These are phyloP conservation scores for Ceratina japonica DNA, from an alignment of 1,140 invertebrate genomes.

Conservation along the genomic window DNA sequence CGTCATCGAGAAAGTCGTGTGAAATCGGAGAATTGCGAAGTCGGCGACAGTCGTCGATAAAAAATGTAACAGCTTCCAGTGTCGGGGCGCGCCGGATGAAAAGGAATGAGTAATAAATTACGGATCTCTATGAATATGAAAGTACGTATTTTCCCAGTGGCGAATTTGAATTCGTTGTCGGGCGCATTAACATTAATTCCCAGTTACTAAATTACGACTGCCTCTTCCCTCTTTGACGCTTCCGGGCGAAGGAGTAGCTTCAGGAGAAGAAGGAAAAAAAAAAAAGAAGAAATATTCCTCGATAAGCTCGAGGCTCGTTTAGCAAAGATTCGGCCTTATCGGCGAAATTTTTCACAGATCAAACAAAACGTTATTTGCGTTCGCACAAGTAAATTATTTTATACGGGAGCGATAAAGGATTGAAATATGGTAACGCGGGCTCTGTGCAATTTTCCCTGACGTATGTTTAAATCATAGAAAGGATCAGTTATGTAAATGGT, in stretches of 20 bases:
- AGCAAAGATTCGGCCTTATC: constrained; percentile 12
- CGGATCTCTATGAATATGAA: neutral
- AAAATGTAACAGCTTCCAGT: neutral
- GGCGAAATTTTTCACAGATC: neutral
- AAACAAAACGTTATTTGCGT: too few species aligned
- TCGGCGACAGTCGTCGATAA: neutral
- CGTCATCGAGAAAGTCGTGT: neutral
- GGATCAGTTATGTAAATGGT: too few species aligned
- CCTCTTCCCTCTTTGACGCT: neutral
- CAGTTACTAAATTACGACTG: neutral
- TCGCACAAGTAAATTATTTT: too few species aligned
- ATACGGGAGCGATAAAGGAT: too few species aligned
- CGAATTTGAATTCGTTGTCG: constrained; percentile 9
- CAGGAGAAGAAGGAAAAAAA: neutral
- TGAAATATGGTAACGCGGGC: too few species aligned
- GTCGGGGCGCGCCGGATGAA: neutral
- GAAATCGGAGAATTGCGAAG: neutral
- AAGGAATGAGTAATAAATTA: constrained; percentile 3
- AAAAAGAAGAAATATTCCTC: neutral
- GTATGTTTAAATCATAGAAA: too few species aligned
- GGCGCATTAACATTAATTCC: constrained; percentile 4
- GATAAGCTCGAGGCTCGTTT: neutral
- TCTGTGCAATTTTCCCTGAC: too few species aligned
- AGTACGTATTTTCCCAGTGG: constrained; percentile 3
- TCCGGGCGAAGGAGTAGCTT: neutral